A percentile compares a stretch with the other conserved stretches of the same genome.
Conservation (phyloP, 2,113 vertebrate species). For the Lagenorhynchus albirostris region DNA sequence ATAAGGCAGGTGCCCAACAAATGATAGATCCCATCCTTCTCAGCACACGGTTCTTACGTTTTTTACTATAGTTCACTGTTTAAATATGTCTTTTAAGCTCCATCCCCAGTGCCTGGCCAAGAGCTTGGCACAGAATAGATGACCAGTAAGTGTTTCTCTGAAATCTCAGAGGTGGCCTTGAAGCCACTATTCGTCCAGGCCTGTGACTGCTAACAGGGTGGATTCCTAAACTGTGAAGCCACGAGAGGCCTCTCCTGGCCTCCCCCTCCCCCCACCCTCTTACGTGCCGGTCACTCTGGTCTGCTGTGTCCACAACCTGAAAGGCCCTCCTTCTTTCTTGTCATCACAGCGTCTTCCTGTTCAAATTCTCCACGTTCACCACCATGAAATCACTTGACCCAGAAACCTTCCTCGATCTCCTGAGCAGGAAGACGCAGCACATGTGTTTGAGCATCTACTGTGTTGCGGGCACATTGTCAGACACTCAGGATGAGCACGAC, state of each 20-base stretch:
- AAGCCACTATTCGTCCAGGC: neutral
- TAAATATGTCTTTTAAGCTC: neutral
- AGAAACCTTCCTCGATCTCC: neutral
- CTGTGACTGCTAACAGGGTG: no score
- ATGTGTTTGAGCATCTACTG: neutral
- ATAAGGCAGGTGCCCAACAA: neutral
- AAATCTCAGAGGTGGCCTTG: neutral
- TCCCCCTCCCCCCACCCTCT: neutral
- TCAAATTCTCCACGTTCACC: neutral
- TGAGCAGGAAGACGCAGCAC: neutral
- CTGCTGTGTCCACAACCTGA: neutral
- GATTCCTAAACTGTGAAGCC: neutral
- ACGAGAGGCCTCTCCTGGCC: neutral
- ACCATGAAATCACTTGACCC: neutral
- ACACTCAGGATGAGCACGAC: rapidly evolving
- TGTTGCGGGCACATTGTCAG: neutral
- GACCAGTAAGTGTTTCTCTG: neutral
- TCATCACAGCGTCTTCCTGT: neutral
- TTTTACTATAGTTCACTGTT: neutral
- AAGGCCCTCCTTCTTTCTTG: neutral
- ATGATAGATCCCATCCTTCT: neutral
- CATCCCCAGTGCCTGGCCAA: neutral
- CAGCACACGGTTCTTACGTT: neutral
- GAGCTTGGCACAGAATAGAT: neutral
- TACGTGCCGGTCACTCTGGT: neutral